phyloP scores from a whole-genome alignment of 1,140 invertebrate species.

The Whitmania pigra region DNA sequence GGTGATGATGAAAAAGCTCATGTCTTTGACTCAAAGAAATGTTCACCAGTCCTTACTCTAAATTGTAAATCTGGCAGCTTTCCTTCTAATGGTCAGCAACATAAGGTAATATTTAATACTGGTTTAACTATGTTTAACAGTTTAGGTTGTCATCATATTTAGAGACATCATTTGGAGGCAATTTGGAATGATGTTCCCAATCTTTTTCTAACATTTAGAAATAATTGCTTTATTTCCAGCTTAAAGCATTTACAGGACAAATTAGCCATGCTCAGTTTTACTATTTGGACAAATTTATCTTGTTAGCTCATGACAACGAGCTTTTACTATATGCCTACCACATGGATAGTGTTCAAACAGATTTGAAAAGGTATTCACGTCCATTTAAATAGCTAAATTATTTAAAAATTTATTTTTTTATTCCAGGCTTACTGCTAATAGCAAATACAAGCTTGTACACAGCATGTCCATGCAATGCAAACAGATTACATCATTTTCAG shows the following conservation, averaged over 20 bases:
- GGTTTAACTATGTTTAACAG: not conserved
- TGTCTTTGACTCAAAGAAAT: constrained; percentile 29
- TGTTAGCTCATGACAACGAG: constrained; percentile 35
- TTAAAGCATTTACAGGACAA: no score
- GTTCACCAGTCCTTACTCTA: not conserved
- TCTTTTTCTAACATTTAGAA: not conserved
- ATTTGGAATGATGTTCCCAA: not conserved
- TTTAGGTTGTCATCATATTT: constrained; percentile 9
- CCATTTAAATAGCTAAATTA: not conserved
- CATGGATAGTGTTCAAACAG: constrained; percentile 35
- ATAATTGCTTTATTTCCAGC: no score
- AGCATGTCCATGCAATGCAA: no score
- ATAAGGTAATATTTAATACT: not conserved
- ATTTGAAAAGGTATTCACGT: constrained; percentile 36
- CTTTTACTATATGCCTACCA: constrained; percentile 41
- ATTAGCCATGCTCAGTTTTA: constrained; percentile 40
- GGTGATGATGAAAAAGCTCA: constrained; percentile 35
- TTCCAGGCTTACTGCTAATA: no score
- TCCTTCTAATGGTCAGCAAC: not conserved
- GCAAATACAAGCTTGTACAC: no score
- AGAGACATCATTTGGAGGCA: not conserved
- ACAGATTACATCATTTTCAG: no score
- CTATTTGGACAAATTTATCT: constrained; percentile 43
- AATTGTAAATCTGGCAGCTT: not conserved
- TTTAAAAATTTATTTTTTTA: constrained; percentile 18